Base-by-base conservation (phyloP, 2,113 vertebrate species). In the Heterotilapia buettikoferi region DNA sequence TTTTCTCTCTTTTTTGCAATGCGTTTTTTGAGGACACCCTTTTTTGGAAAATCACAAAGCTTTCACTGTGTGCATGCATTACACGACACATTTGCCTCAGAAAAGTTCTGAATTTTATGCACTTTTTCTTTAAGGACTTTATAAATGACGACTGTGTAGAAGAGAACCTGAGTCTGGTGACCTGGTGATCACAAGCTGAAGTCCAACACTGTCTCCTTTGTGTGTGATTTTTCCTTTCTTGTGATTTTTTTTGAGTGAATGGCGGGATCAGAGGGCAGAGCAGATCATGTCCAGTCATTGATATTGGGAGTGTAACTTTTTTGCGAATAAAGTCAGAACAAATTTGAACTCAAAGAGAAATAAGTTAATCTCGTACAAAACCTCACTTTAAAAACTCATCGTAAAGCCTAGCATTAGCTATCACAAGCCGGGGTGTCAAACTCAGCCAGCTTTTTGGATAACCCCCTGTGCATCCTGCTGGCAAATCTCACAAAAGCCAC, bases 41-140 rank as follows among this genome's bases (percentile, higher is more conserved):
- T 7, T 36, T 36, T 63, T 63, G 16, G 59, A 63, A 36, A 63
- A 36, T 36, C 9, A 63, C 0, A 0, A 63, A 36, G 59, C 0
- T 33, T 33, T 63, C 29, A 33, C 16, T 33, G 8, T 1, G 26
- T 61, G 14, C 26, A 18, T 2, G 5, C 26, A 61, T 4, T 6
- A 61, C 5, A 1, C 0, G 14, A 59, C 57, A 31, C 26, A 61
- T 31, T 61, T 63, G 18, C 31, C 29, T 63, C 3, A 0, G 16
- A 63, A 61, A 33, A 63, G 0, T 36, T 63, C 59, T 11, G 59
- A 0, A 63, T 63, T 63, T 19, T 63, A 0, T 63, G 29, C 2
- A 63, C 59, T 31, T 59, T 59, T 59, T 0, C 0, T 59, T 59
- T 59, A 36, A 63, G 59, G 31, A 63, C 31, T 11, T 63, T 1